phyloP scores from a whole-genome alignment of 1,140 invertebrate species.

The Panulirus ornatus region DNA sequence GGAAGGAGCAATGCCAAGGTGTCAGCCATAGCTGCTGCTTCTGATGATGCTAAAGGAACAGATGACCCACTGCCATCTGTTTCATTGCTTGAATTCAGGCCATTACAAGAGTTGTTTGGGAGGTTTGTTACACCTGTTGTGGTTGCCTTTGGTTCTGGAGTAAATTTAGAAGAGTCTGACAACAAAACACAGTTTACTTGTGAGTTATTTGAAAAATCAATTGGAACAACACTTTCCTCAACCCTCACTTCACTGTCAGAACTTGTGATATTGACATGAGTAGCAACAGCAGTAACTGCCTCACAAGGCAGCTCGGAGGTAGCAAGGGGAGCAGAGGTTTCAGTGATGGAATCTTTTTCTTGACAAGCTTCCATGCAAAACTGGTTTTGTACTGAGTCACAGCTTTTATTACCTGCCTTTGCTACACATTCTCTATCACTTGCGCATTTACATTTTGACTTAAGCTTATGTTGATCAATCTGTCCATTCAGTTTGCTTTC shows the following conservation, averaged over 20 bases:
- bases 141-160: neutral
- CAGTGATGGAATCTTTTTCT: conserved; percentile 13
- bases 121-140: conserved; percentile 21
- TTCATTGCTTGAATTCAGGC: conserved; percentile 26
- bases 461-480: neutral
- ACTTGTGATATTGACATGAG: conserved; percentile 73
- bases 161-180: neutral
- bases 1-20: conserved; percentile 78
- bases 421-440: conserved; percentile 5
- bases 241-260: conserved; percentile 49
- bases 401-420: conserved; percentile 18
- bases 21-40: conserved; percentile 78
- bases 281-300: conserved; percentile 56
- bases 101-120: neutral
- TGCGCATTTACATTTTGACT: neutral
- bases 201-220: neutral
- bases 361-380: conserved; percentile 24
- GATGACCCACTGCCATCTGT: conserved; percentile 11
- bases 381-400: conserved; percentile 64
- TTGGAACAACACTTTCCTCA: neutral
- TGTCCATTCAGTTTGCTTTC: conserved; percentile 7
- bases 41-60: conserved; percentile 77
- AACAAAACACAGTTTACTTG: neutral
- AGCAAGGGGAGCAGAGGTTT: conserved; percentile 31
- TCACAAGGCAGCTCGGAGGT: conserved; percentile 56